phyloP scores from a whole-genome alignment of 2,888 invertebrate genomes.

The Pegoplata infirma region DNA sequence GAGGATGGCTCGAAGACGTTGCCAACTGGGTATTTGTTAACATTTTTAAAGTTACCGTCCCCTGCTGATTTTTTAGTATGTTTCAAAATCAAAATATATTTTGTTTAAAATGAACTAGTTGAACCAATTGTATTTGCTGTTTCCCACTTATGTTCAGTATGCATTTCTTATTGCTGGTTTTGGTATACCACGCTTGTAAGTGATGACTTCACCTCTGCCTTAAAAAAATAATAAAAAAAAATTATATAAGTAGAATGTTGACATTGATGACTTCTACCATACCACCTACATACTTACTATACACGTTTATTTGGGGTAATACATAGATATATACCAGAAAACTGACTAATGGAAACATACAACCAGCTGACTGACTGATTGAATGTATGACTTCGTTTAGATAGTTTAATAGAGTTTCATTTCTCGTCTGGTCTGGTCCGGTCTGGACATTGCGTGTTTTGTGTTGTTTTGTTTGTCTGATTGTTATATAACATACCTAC shows the following conservation, averaged over 20 bases:
- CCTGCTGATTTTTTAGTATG: too few species aligned
- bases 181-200: constrained; percentile 25
- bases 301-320: not conserved
- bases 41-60: too few species aligned
- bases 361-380: constrained; percentile 1
- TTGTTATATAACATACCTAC: too few species aligned
- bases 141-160: constrained; percentile 6
- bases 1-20: too few species aligned
- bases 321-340: constrained; percentile 4
- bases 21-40: too few species aligned
- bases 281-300: constrained; percentile 50
- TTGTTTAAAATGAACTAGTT: too few species aligned
- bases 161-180: not conserved
- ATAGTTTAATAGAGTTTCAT: constrained; percentile 7
- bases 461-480: constrained; percentile 16
- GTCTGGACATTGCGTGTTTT: constrained; percentile 37
- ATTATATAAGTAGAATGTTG: constrained; percentile 24
- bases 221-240: constrained; percentile 26
- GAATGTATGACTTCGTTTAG: not conserved
- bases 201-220: constrained; percentile 57
- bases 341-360: constrained; percentile 4
- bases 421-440: constrained; percentile 6
- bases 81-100: too few species aligned
- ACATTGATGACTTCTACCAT: constrained; percentile 43
- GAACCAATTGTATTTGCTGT: not conserved